Evolutionary conservation across 2,797 vertebrate species (phyloP).

Genomic region (Bothrops alternatus): DNA sequence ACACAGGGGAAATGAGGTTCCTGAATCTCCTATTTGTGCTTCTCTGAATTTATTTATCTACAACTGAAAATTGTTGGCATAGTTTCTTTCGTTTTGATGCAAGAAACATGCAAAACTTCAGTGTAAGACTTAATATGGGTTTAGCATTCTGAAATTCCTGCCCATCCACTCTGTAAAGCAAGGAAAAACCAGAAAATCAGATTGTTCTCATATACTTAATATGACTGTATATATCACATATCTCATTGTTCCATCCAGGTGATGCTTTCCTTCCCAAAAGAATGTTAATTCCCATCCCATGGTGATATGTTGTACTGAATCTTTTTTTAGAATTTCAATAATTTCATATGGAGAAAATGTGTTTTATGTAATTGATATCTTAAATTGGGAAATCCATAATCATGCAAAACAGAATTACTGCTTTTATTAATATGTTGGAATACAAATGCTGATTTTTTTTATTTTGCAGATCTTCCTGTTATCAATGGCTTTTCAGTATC

Average conservation of each 20-base stretch:
- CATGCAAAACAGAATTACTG: not conserved
- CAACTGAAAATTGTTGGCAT: not conserved
- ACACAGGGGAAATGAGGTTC: not conserved
- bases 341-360: not conserved
- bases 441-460: not conserved
- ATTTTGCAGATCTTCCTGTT: not conserved
- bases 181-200: not conserved
- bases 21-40: not conserved
- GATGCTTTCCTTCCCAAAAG: not conserved
- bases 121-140: not conserved
- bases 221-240: not conserved
- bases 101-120: not conserved
- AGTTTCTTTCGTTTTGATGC: not conserved
- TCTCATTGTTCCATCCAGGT: not conserved
- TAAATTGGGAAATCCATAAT: not conserved
- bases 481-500: not conserved
- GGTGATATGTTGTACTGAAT: not conserved
- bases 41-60: not conserved
- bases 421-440: not conserved
- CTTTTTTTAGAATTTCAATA: not conserved
- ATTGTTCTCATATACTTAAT: not conserved
- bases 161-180: not conserved
- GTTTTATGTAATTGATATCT: not conserved
- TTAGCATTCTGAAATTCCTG: not conserved
- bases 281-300: not conserved